Percentiles rank a stretch among this genome's conserved stretches.
phyloP scores from a whole-genome alignment of 2,888 invertebrate genomes.

The Agrypnus murinus region DNA sequence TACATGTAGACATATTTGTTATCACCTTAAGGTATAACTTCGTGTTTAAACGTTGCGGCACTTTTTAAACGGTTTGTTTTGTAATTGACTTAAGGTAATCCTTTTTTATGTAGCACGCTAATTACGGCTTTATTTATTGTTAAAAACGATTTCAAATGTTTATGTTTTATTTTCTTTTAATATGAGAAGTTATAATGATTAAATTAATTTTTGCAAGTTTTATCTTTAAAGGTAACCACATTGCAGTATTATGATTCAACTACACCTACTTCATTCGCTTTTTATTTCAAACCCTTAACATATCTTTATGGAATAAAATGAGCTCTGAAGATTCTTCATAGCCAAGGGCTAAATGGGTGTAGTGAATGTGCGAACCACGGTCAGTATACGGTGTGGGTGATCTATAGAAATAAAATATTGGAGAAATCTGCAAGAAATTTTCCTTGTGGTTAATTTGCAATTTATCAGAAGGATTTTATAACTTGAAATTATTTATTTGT shows the following conservation, averaged over 20 bases:
- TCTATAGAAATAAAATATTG: slow-evolving; percentile 41
- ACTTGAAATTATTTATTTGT: no score
- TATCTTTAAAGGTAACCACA: not conserved
- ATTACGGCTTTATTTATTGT: no score
- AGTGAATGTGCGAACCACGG: slow-evolving; percentile 59
- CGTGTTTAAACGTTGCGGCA: slow-evolving; percentile 1
- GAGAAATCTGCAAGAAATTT: slow-evolving; percentile 8
- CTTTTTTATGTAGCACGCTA: no score
- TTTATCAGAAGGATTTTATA: slow-evolving; percentile 12
- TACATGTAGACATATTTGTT: slow-evolving; percentile 20
- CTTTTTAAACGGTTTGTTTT: not conserved
- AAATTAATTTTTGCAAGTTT: no score
- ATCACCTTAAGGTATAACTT: not conserved
- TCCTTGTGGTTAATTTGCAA: slow-evolving; percentile 1
- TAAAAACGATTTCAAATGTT: no score
- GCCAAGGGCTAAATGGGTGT: slow-evolving; percentile 64
- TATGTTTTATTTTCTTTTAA: no score
- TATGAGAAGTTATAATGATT: no score
- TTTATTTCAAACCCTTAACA: slow-evolving; percentile 34
- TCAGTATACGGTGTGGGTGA: slow-evolving; percentile 54
- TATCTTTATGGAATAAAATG: slow-evolving; percentile 50
- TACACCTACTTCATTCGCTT: slow-evolving; percentile 30
- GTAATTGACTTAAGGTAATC: no score
- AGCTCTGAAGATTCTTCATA: slow-evolving; percentile 57
- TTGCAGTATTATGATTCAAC: slow-evolving; percentile 20